Evolutionary conservation across 2,113 vertebrate genomes (phyloP).

Genomic region (Toxotes chatareus): DNA sequence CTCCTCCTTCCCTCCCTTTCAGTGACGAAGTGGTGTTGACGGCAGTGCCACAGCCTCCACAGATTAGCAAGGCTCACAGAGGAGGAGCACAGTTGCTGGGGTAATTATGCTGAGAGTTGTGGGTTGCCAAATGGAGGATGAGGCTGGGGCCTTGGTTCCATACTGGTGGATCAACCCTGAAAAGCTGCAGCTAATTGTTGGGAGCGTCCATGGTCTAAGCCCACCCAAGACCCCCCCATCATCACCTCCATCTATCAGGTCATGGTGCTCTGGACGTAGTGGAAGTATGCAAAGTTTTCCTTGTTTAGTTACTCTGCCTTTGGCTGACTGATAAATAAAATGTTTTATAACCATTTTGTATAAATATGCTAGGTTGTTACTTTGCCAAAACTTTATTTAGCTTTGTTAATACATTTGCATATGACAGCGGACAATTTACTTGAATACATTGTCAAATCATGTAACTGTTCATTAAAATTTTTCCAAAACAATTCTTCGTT

Average conservation of each 20-base stretch:
- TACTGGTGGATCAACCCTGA: conserved; percentile 53
- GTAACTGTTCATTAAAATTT: neutral
- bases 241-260: conserved; percentile 14
- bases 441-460: neutral
- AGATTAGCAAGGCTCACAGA: conserved; percentile 66
- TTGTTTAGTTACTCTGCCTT: neutral
- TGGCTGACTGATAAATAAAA: neutral
- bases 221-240: conserved; percentile 20
- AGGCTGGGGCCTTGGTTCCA: conserved; percentile 49
- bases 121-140: conserved; percentile 62
- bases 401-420: neutral
- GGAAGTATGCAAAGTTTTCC: conserved; percentile 10
- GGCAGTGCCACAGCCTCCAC: conserved; percentile 55
- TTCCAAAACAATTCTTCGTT: neutral
- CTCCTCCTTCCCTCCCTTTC: conserved; percentile 58
- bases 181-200: conserved; percentile 54
- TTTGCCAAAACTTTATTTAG: neutral
- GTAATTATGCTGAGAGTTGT: conserved; percentile 62
- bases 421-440: neutral
- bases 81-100: conserved; percentile 53
- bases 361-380: neutral
- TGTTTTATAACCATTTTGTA: neutral
- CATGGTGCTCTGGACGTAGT: neutral
- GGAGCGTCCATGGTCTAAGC: conserved; percentile 31
- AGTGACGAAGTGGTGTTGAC: conserved; percentile 46